Evolutionary conservation across 2,888 invertebrate species (phyloP), one percentile per base, ranked within the genome.

Genomic region (Nipponacmea schrenckii): DNA sequence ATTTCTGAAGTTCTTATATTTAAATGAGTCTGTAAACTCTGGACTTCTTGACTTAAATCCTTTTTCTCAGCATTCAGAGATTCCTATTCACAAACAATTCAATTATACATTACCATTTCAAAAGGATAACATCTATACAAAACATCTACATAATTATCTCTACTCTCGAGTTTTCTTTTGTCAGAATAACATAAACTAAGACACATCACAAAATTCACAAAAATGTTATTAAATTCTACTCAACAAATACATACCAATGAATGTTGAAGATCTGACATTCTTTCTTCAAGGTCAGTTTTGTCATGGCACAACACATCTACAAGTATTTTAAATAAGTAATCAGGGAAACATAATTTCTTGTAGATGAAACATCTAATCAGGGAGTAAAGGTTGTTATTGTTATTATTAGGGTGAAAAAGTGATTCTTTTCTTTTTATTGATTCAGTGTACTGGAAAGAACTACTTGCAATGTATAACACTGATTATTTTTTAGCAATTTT

Each of bases 291-390:
- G 66, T 84, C 84, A 67, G 81, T 80, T 74, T 84, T 84, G 67
- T 85, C 85, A 77, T 84, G 75, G n/a, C 83, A 78, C 68, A 85
- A 68, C 50, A 84, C 78, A 79, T 85, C 85, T 85, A 72, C 26
- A 76, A 73, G 24, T 65, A 24, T 14, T 39, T 2, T 45, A 27
- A 46, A 45, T 46, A 20, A 48, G 45, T 24, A 46, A 39, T 26
- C 46, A n/a, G 12, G 17, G 10, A n/a, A 26, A 24, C 24, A 39
- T n/a, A n/a, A n/a, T n/a, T n/a, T n/a, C n/a, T n/a, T n/a, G n/a
- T n/a, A n/a, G n/a, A n/a, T n/a, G n/a, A n/a, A n/a, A n/a, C n/a
- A n/a, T n/a, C n/a, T n/a, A n/a, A n/a, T n/a, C n/a, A n/a, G n/a
- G n/a, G n/a, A n/a, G n/a, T n/a, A n/a, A n/a, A n/a, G n/a, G n/a